Conservation (phyloP, 2,797 vertebrate species). For the Hozukius guyotensis region DNA sequence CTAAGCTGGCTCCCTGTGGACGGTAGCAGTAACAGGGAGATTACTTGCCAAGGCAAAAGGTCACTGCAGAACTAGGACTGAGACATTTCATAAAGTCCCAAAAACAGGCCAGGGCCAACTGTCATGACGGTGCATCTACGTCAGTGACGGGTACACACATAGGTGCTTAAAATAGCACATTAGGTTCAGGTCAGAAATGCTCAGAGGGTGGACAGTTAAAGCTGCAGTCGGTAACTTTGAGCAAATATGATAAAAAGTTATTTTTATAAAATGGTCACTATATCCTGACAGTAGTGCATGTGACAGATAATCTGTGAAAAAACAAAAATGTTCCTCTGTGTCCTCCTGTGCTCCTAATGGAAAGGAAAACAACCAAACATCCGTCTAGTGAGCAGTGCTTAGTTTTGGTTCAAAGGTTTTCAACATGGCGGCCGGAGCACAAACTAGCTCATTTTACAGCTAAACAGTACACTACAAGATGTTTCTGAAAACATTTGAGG, state of each 20-base stretch:
- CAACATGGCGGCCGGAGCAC: neutral
- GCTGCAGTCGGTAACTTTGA: neutral
- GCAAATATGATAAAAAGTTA: neutral
- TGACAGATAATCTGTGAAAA: neutral
- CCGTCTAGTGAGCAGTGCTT: neutral
- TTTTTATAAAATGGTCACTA: neutral
- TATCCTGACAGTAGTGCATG: neutral
- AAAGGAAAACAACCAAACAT: too few relatives aligned
- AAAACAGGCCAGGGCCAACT: constrained; percentile 9
- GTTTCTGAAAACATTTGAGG: too few relatives aligned
- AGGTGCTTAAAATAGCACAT: constrained; percentile 41
- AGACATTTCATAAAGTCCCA: constrained; percentile 21
- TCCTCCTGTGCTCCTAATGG: neutral
- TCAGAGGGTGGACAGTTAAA: neutral
- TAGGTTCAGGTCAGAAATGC: constrained; percentile 8
- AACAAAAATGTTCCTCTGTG: neutral
- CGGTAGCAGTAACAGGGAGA: neutral
- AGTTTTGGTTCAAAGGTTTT: neutral
- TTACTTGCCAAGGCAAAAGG: constrained; percentile 8
- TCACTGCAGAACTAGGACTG: constrained; percentile 12
- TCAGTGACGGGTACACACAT: constrained; percentile 9
- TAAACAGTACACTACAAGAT: neutral
- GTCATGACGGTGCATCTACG: constrained; percentile 12
- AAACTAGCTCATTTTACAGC: neutral
- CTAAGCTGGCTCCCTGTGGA: neutral